Percentiles rank a stretch among this genome's conserved stretches.
Conservation (phyloP, 2,113 vertebrate species). For the Sinocyclocheilus anophthalmus region DNA sequence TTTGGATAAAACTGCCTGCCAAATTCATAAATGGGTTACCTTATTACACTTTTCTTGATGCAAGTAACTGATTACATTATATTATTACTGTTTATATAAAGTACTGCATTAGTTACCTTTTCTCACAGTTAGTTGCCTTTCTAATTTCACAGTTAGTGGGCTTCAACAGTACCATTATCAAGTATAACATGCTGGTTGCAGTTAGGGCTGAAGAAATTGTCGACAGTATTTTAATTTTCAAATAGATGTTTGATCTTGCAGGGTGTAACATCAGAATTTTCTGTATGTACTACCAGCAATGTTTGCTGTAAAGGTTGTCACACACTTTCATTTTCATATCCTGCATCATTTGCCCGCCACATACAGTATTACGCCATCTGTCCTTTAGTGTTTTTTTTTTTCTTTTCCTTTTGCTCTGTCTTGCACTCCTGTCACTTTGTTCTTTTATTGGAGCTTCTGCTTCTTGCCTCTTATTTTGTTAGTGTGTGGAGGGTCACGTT, state of each 20-base stretch:
- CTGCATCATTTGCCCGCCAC: not conserved
- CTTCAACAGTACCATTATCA: too few relatives aligned
- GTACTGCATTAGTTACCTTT: not conserved
- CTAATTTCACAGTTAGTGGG: too few relatives aligned
- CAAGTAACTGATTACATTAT: not conserved
- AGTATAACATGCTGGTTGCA: too few relatives aligned
- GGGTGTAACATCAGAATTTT: not conserved
- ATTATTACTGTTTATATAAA: not conserved
- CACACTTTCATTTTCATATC: too few relatives aligned
- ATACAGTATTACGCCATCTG: not conserved
- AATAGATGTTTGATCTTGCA: not conserved
- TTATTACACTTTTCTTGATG: not conserved
- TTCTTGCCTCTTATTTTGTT: not conserved
- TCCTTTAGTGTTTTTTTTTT: too few relatives aligned
- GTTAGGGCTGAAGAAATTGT: too few relatives aligned
- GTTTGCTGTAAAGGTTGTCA: too few relatives aligned
- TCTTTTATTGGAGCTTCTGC: constrained; percentile 5
- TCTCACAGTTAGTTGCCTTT: not conserved
- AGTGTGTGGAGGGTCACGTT: not conserved
- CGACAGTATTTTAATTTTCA: not conserved
- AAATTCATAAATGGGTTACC: not conserved
- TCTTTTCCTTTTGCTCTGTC: too few relatives aligned
- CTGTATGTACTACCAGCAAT: too few relatives aligned
- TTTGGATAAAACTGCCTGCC: too few relatives aligned
- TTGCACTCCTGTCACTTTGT: not conserved